A percentile compares a stretch with the other conserved stretches of the same genome.
These are phyloP conservation scores for Oedothorax gibbosus DNA, from an alignment of 1,140 invertebrate genomes.

Conservation along the genomic window DNA sequence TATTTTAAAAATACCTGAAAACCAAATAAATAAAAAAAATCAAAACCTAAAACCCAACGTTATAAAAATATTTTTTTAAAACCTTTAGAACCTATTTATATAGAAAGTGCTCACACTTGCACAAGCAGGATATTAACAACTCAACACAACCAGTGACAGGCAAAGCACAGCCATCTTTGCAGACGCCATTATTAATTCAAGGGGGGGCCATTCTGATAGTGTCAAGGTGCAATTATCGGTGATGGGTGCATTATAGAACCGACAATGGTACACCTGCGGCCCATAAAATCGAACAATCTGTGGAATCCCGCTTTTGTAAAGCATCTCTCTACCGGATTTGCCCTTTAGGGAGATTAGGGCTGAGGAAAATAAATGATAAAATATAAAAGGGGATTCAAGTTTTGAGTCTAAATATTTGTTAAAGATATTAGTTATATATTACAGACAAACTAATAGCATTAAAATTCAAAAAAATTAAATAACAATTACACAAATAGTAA, in stretches of 20 bases:
- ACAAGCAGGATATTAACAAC: conserved; percentile 10
- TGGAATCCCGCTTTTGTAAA: conserved; percentile 9
- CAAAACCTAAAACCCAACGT: no score
- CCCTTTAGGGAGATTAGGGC: neutral
- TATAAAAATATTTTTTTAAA: no score
- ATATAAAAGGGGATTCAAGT: neutral
- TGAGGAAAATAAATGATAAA: neutral
- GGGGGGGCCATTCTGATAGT: conserved; percentile 49
- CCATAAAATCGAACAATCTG: conserved; percentile 20
- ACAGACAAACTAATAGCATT: neutral
- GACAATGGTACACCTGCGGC: conserved; percentile 53
- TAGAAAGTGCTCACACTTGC: no score
- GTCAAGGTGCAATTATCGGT: conserved; percentile 52
- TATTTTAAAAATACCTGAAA: no score
- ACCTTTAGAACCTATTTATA: no score
- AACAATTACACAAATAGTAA: neutral
- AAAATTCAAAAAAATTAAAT: neutral
- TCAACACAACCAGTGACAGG: conserved; percentile 36
- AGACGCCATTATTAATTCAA: conserved; percentile 53
- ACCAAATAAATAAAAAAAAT: no score
- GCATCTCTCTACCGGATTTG: conserved; percentile 3
- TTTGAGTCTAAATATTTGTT: neutral
- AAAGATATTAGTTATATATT: neutral
- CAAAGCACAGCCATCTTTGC: conserved; percentile 24
- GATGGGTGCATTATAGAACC: conserved; percentile 53